Conservation (phyloP, 2,888 invertebrate species). For the Agrilus biguttatus region DNA sequence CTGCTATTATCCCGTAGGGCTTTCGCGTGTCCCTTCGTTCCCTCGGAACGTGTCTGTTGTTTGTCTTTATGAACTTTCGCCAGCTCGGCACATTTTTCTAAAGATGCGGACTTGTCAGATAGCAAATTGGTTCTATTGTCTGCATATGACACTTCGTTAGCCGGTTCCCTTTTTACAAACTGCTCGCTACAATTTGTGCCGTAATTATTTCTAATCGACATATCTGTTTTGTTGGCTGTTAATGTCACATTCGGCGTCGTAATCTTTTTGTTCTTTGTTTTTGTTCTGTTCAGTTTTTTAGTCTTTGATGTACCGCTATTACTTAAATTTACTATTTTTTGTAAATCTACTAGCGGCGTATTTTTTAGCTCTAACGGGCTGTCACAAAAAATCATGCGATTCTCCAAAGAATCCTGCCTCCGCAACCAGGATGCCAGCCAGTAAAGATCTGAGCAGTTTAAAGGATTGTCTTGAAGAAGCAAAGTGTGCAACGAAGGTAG, state of each 20-base stretch:
- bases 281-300: background rate
- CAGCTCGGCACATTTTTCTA: background rate
- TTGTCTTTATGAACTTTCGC: too few species aligned
- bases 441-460: constrained; percentile 52
- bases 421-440: constrained; percentile 50
- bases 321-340: constrained; percentile 13
- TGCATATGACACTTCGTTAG: too few species aligned
- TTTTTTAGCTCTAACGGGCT: constrained; percentile 27
- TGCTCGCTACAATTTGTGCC: too few species aligned
- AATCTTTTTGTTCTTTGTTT: background rate
- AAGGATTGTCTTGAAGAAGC: constrained; percentile 52
- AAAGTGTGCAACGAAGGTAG: constrained; percentile 54
- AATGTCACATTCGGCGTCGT: too few species aligned
- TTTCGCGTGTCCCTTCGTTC: too few species aligned
- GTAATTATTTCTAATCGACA: too few species aligned
- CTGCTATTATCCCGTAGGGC: too few species aligned
- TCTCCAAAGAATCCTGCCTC: constrained; percentile 30
- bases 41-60: too few species aligned
- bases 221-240: too few species aligned
- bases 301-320: background rate
- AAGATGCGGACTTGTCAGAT: background rate
- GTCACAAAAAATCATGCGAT: constrained; percentile 29
- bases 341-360: constrained; percentile 25
- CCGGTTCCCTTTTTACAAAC: too few species aligned
- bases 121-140: background rate